Evolutionary conservation across 1,140 invertebrate genomes (phyloP).

Genomic region (Tetramorium parvispinum): DNA sequence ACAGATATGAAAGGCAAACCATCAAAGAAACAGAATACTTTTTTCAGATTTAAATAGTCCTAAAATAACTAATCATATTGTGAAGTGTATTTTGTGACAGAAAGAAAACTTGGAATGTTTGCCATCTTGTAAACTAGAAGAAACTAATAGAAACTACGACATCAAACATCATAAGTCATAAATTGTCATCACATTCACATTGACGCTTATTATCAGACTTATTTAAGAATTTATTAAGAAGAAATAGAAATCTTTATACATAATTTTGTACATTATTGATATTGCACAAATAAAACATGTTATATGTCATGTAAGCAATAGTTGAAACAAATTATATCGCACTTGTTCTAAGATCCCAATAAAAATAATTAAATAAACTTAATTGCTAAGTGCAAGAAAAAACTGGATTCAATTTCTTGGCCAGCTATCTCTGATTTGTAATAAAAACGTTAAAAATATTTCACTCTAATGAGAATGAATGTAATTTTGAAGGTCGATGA

Average conservation of each 20-base stretch:
- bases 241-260: not conserved
- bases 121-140: too few species aligned
- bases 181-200: not conserved
- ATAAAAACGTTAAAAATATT: not conserved
- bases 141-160: not conserved
- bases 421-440: not conserved
- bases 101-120: not conserved
- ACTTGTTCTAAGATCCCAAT: not conserved
- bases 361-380: not conserved
- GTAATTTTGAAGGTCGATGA: not conserved
- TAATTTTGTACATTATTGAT: not conserved
- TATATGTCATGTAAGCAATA: not conserved
- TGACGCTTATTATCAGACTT: not conserved
- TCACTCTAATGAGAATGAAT: not conserved
- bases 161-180: not conserved
- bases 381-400: not conserved
- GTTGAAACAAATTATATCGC: not conserved
- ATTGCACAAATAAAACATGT: not conserved
- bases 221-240: not conserved
- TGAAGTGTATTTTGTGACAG: conserved; percentile 19
- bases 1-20: not conserved
- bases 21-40: conserved; percentile 68
- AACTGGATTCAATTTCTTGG: not conserved
- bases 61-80: conserved; percentile 76
- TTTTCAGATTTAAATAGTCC: conserved; percentile 35